These are phyloP conservation scores for Oncorhynchus gorbuscha DNA, from an alignment of 2,113 vertebrate species.

Conservation along the genomic window DNA sequence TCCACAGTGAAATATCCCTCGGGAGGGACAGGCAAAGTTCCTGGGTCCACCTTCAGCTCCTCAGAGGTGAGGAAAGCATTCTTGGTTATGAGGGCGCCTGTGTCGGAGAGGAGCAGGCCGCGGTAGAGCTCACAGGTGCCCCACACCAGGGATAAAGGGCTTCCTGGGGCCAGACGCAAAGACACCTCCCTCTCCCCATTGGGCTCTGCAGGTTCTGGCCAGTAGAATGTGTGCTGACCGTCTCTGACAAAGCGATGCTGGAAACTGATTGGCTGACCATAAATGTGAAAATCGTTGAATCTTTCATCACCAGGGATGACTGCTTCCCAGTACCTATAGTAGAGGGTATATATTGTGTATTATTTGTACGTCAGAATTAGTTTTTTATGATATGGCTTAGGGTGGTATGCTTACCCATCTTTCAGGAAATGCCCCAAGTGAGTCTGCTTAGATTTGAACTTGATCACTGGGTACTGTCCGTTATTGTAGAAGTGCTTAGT, in stretches of 20 bases:
- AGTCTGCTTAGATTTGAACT: not conserved
- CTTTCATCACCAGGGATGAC: not conserved
- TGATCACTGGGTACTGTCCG: conserved; percentile 11
- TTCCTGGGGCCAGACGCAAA: conserved; percentile 1
- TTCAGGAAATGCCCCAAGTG: not conserved
- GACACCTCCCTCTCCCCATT: not conserved
- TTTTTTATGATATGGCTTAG: not conserved
- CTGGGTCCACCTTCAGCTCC: conserved; percentile 20
- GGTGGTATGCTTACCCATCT: not conserved
- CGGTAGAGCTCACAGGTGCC: not conserved
- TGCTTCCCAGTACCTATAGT: conserved; percentile 7
- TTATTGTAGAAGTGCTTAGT: conserved; percentile 17
- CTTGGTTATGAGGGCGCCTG: not conserved
- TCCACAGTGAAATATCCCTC: conserved; percentile 14
- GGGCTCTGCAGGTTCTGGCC: not conserved
- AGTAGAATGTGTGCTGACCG: not conserved
- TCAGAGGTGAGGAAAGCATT: not conserved
- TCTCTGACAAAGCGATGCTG: conserved; percentile 5
- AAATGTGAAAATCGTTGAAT: not conserved
- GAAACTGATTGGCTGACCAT: conserved; percentile 9
- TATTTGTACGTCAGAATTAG: not conserved
- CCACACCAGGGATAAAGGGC: not conserved
- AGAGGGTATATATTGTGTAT: not conserved
- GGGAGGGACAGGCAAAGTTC: not conserved
- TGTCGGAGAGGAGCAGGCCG: conserved; percentile 11